phyloP scores from a whole-genome alignment of 2,888 invertebrate genomes.

The Sphaerophoria taeniata region DNA sequence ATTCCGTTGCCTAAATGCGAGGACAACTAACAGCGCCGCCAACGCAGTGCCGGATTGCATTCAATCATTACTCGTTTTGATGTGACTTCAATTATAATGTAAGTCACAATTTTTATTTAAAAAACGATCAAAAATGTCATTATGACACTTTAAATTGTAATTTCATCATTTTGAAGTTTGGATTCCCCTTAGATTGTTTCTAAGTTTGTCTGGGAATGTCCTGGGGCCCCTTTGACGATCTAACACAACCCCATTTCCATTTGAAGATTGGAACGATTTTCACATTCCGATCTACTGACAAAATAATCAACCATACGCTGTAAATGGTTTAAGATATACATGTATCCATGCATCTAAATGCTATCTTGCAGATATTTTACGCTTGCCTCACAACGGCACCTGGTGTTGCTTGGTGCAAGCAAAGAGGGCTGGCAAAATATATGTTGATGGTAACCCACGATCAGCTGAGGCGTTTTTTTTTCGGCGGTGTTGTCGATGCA shows the following conservation, averaged over 20 bases:
- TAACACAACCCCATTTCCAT: conserved; percentile 17
- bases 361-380: conserved; percentile 66
- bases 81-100: too few species aligned
- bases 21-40: too few species aligned
- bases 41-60: conserved; percentile 3
- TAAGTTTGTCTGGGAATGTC: background rate
- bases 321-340: conserved; percentile 49
- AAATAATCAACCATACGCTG: conserved; percentile 60
- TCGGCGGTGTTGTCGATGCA: conserved; percentile 10
- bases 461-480: conserved; percentile 48
- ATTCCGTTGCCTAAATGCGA: conserved; percentile 64
- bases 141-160: too few species aligned
- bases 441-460: conserved; percentile 37
- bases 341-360: conserved; percentile 54
- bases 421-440: conserved; percentile 32
- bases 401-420: conserved; percentile 50
- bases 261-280: conserved; percentile 66
- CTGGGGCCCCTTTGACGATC: background rate
- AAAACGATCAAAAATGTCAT: too few species aligned
- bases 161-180: too few species aligned
- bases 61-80: background rate
- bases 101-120: background rate
- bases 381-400: conserved; percentile 64
- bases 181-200: background rate
- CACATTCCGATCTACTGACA: conserved; percentile 71